Evolutionary conservation across 1,140 invertebrate genomes (phyloP), one percentile per base, ranked within the genome.

Genomic region (Tetragnatha versicolor): DNA sequence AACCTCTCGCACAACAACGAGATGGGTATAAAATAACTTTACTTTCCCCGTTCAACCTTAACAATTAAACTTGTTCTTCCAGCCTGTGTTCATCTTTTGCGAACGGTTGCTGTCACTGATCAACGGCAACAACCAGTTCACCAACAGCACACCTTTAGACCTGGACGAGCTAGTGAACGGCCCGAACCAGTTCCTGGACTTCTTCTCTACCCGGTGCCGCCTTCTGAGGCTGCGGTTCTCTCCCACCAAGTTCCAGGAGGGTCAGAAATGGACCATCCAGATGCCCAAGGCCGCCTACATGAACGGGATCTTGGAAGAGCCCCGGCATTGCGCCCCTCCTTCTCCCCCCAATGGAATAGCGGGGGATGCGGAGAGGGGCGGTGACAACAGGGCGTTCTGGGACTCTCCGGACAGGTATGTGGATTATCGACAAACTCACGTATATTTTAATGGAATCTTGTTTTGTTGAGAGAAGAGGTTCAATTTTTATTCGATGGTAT

Each of bases 41-140:
- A n/a, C n/a, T n/a, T n/a, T n/a, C n/a, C n/a, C n/a, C n/a, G n/a
- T n/a, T n/a, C n/a, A n/a, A n/a, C n/a, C n/a, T n/a, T n/a, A n/a
- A n/a, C n/a, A n/a, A n/a, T 51, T 3, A 42, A 42, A 51, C 49
- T 51, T 9, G n/a, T 51, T n/a, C 33, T 3, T 53, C 4, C 75
- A 78, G 75, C 75, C 75, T 20, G 61, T 78, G 17, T 78, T 78
- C 39, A 45, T 78, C 49, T 78, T 78, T 22, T 78, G 75, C 25
- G 75, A 78, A 31, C 61, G 65, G 7, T 65, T 78, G 22, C 33
- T 78, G 22, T 78, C 75, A 10, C 25, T 78, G 5, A 68, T 78
- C 33, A 47, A 55, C 17, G 75, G 69, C 7, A 58, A 68, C n/a
- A 20, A 33, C 9, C 31, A 17, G 33, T 47, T 10, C 29, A 9